Percentiles rank a stretch among this genome's conserved stretches.
Evolutionary conservation across 2,888 invertebrate genomes (phyloP).

Genomic region (Caenorhabditis plicata): DNA sequence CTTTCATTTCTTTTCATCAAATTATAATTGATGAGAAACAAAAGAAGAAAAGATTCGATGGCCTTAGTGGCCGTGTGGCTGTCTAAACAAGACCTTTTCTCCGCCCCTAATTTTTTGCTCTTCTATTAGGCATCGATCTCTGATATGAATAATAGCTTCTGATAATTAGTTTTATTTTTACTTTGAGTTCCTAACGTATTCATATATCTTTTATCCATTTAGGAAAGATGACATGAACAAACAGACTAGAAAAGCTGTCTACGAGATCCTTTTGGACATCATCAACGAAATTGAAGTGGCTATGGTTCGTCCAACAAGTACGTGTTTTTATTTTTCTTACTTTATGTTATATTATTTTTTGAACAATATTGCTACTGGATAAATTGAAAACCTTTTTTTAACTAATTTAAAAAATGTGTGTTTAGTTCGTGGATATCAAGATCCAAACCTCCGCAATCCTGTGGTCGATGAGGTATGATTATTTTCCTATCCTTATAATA

Average conservation of each 20-base stretch:
- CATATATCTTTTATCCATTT: slow-evolving; percentile 14
- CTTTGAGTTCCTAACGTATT: slow-evolving; percentile 7
- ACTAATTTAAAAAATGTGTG: slow-evolving; percentile 1
- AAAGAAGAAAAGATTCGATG: no score
- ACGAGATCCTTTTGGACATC: slow-evolving; percentile 10
- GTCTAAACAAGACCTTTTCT: no score
- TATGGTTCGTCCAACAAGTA: slow-evolving; percentile 13
- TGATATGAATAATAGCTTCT: slow-evolving; percentile 11
- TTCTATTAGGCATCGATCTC: no score
- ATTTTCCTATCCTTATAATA: slow-evolving; percentile 11
- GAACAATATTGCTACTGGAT: slow-evolving; percentile 12
- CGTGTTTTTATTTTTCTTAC: slow-evolving; percentile 11
- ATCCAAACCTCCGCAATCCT: slow-evolving; percentile 14
- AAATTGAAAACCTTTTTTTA: no score
- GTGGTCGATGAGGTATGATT: slow-evolving; percentile 14
- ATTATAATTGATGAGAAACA: no score
- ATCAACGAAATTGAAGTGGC: slow-evolving; percentile 9
- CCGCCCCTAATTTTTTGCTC: no score
- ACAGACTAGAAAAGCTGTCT: slow-evolving; percentile 10
- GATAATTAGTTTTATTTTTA: slow-evolving; percentile 13
- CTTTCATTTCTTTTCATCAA: no score
- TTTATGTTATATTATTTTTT: slow-evolving; percentile 16
- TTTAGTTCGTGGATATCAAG: slow-evolving; percentile 13
- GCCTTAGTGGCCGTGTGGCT: no score
- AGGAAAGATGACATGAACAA: slow-evolving; percentile 12